These are phyloP conservation scores for Stigmatopora argus DNA, from an alignment of 2,113 vertebrate species.

Conservation along the genomic window DNA sequence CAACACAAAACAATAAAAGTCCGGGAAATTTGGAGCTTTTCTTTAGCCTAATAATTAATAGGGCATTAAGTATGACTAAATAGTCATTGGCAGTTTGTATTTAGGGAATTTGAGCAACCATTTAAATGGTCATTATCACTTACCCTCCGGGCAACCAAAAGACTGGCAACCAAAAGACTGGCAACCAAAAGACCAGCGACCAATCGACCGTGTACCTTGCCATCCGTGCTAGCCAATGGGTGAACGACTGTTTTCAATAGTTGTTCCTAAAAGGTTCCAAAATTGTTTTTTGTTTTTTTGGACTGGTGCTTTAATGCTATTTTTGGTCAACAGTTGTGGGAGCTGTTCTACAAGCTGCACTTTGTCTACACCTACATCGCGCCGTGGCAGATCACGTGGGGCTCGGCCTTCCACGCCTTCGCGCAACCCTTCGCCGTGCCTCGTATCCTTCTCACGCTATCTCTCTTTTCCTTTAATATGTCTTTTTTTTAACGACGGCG, in stretches of 20 bases:
- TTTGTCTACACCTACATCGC: conserved; percentile 98
- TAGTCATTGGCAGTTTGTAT: too few species aligned
- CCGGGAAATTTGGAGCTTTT: too few species aligned
- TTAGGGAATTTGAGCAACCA: too few species aligned
- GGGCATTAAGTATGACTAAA: too few species aligned
- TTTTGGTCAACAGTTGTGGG: conserved; percentile 81
- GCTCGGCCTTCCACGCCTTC: conserved; percentile 96
- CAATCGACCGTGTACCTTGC: too few species aligned
- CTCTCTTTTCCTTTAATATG: not conserved
- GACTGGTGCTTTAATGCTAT: not conserved
- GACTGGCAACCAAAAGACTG: too few species aligned
- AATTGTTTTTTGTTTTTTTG: not conserved
- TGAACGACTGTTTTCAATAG: too few species aligned
- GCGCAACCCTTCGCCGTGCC: conserved; percentile 97
- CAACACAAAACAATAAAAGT: too few species aligned
- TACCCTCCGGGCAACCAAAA: too few species aligned
- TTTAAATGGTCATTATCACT: too few species aligned
- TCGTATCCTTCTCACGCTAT: conserved; percentile 81
- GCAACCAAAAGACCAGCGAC: too few species aligned
- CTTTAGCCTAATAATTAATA: too few species aligned
- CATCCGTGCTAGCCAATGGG: not conserved
- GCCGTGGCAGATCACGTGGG: conserved; percentile 98
- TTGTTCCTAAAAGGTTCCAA: not conserved
- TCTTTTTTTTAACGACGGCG: not conserved
- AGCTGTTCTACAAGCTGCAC: conserved; percentile 91